Percentiles rank a stretch among this genome's conserved stretches.
These are phyloP conservation scores for Pharmacophagus antenor DNA, from an alignment of 2,888 invertebrate genomes.

Conservation along the genomic window DNA sequence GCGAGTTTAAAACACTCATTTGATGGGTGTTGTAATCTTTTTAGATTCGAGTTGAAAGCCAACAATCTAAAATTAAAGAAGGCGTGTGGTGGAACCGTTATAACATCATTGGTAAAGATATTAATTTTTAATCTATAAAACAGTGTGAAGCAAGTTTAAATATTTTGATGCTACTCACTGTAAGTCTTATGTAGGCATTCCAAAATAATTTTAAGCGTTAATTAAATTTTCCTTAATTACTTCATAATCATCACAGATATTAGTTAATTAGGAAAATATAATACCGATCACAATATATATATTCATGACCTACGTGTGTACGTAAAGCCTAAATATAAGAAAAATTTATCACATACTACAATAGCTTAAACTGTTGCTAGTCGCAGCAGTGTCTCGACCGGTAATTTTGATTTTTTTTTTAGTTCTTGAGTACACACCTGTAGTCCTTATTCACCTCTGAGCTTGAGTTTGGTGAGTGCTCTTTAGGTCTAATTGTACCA, in stretches of 20 bases:
- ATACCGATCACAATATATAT: conserved; percentile 58
- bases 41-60: conserved; percentile 1
- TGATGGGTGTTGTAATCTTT: conserved; percentile 23
- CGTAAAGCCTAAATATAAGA: conserved; percentile 33
- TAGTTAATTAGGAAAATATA: conserved; percentile 70
- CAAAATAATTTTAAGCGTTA: conserved; percentile 48
- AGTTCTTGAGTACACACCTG: conserved; percentile 81
- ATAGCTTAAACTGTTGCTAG: conserved; percentile 29
- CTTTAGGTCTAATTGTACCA: conserved; percentile 79
- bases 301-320: conserved; percentile 51
- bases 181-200: conserved; percentile 66
- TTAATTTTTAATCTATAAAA: conserved; percentile 32
- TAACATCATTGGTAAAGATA: conserved; percentile 11
- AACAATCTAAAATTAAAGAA: conserved; percentile 10
- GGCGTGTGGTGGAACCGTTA: conserved; percentile 13
- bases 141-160: conserved; percentile 45
- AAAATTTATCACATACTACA: conserved; percentile 20
- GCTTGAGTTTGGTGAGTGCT: conserved; percentile 74
- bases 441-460: conserved; percentile 79
- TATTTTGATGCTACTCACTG: conserved; percentile 39
- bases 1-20: conserved; percentile 36
- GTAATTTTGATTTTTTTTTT: conserved; percentile 45
- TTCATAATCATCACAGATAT: conserved; percentile 73
- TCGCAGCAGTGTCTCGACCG: conserved; percentile 36
- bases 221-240: conserved; percentile 55